Evolutionary conservation across 2,888 invertebrate genomes (phyloP), one percentile per base, ranked within the genome.

Genomic region (Rhingia rostrata): DNA sequence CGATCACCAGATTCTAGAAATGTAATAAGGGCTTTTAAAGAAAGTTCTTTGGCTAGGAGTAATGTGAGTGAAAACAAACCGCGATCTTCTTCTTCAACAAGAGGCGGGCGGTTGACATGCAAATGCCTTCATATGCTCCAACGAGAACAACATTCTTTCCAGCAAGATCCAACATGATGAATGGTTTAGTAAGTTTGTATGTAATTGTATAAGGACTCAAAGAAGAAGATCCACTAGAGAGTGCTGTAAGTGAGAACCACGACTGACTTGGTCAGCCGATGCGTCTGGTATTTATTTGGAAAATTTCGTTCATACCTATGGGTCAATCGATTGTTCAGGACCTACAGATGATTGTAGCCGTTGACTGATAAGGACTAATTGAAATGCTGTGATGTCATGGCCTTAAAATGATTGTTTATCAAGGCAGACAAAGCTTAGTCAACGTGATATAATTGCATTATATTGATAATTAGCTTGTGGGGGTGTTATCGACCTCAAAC

Each of bases 81-180:
- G 85, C 89, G 33, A 90, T 87, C 54, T 89, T 88, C 81, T 90
- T 88, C 63, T 88, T 88, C 87, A 90, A 88, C 61, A 90, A 86
- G 75, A 88, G 87, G 37, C 89, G 90, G 86, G 89, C 87, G 60
- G 89, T 87, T 67, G 90, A 88, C 87, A 87, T 88, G 41, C 90
- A 90, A 49, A 90, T 88, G 74, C 90, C 90, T 37, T 86, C 88
- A 74, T 89, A 90, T 74, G 89, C 88, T 63, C 90, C 89, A 35
- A 87, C 89, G 56, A 88, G 89, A 53, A 90, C 88, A 61, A 90
- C 89, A 88, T 90, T 89, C 86, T 90, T 90, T 75, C 87, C 88
- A 14, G 87, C 88, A 86, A 89, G 88, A 84, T 90, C 88, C 86
- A 88, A 89, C 90, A 90, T 90, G 60, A 79, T 87, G 70, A 66